Conservation (phyloP, 2,888 invertebrate genomes). For the Pyrgus malvae region DNA sequence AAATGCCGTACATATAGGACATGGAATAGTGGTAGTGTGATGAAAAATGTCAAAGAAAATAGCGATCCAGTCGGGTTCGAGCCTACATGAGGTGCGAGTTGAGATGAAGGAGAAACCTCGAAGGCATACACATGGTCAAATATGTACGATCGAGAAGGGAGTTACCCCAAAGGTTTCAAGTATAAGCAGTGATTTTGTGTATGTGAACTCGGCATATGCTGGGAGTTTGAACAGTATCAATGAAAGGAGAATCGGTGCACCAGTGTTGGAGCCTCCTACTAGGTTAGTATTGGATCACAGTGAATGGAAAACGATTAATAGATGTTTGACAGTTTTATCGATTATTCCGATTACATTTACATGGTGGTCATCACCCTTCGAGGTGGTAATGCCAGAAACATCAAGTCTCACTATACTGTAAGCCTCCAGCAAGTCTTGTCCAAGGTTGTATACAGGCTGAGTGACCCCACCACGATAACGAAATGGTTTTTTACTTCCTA, state of each 20-base stretch:
- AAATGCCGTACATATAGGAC: conserved; percentile 4
- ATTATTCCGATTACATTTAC: too few relatives aligned
- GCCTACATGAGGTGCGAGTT: conserved; percentile 27
- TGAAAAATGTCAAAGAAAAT: conserved; percentile 34
- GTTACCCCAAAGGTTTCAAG: conserved; percentile 34
- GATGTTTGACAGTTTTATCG: too few relatives aligned
- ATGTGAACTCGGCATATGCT: conserved; percentile 60
- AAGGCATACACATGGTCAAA: conserved; percentile 36
- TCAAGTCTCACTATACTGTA: too few relatives aligned
- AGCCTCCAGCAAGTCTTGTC: too few relatives aligned
- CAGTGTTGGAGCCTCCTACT: conserved; percentile 43
- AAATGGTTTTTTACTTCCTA: too few relatives aligned
- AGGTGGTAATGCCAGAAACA: too few relatives aligned
- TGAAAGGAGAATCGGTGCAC: conserved; percentile 29
- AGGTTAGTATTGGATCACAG: conserved; percentile 41
- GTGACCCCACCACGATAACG: too few relatives aligned
- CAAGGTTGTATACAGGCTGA: too few relatives aligned
- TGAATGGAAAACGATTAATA: too few relatives aligned
- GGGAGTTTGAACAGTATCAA: conserved; percentile 56
- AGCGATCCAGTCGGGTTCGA: conserved; percentile 11
- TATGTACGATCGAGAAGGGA: conserved; percentile 28
- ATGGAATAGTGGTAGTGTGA: not conserved
- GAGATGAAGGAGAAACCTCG: conserved; percentile 25
- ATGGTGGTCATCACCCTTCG: too few relatives aligned
- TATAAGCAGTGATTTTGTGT: conserved; percentile 53